Evolutionary conservation across 2,797 vertebrate genomes (phyloP), one percentile per base, ranked within the genome.

Genomic region (Pogonophryne albipinna): DNA sequence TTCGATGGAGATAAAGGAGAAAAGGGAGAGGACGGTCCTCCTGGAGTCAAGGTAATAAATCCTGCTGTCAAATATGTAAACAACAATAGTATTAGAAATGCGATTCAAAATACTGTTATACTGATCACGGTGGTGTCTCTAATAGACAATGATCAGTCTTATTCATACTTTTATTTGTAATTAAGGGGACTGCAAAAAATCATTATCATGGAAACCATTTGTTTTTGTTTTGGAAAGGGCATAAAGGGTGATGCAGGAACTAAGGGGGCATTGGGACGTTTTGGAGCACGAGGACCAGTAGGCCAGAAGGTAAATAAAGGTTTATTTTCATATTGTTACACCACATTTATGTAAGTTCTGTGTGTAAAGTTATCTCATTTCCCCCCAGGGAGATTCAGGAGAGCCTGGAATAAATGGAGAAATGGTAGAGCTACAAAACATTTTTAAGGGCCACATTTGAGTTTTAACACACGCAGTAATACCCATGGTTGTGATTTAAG

Each of bases 1-100:
- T 98, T 97, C 87, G 97, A 98, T 0, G 97, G 97, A 4, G 97
- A 98, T 91, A 98, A 98, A 94, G 97, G 97, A 41, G 97, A 98
- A 84, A 98, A 98, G 85, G 97, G 97, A 12, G 97, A 98, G 80
- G 97, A 98, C 0, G 97, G 97, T 1, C 96, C 97, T 4, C 86
- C 92, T 17, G 97, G 97, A 72, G 83, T 94, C 44, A 98, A 98
- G 95, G 97, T 97, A 89, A 71, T 53, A 51, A 20, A 62, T 52
- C 16, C 11, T 51, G 6, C 66, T 71, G 31, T 31, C 0, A 50
- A 53, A 63, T 57, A 2, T 0, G 0, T 16, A 47, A 50, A 53
- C 4, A 9, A 23, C 2, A 46, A 16, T 2, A 51, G 4, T 1
- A 27, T 42, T 2, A 3, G 7, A 50, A 31, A 17, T 19, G 1